Evolutionary conservation across 2,797 vertebrate species (phyloP).

Genomic region (Sebastes baramenuke): DNA sequence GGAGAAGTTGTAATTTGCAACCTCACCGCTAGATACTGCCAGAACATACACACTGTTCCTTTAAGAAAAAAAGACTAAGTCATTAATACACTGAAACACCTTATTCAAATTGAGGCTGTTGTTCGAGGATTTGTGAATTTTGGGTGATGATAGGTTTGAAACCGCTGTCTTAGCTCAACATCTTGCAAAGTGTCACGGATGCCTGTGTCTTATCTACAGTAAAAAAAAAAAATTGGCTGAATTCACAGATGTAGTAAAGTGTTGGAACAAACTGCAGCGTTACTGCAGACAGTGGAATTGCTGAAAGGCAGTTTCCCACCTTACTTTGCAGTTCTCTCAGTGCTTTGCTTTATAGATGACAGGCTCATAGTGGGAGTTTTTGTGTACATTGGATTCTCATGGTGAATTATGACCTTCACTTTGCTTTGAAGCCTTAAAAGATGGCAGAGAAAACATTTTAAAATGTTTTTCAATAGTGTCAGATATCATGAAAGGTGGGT

Average conservation of each 20-base stretch:
- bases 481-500: background rate
- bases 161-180: background rate
- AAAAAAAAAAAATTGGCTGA: background rate
- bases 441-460: background rate
- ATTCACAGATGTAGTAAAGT: slow-evolving; percentile 15
- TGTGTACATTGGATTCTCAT: background rate
- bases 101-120: too few relatives aligned
- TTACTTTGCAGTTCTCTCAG: slow-evolving; percentile 10
- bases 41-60: too few relatives aligned
- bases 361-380: background rate
- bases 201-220: background rate
- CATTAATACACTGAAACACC: too few relatives aligned
- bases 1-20: too few relatives aligned
- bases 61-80: too few relatives aligned
- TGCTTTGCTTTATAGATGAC: background rate
- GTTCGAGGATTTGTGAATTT: too few relatives aligned
- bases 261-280: background rate
- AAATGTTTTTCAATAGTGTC: background rate
- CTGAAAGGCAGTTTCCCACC: slow-evolving; percentile 8
- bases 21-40: too few relatives aligned
- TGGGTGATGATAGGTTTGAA: too few relatives aligned
- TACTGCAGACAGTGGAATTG: background rate
- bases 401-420: background rate
- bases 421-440: background rate
- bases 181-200: background rate